Evolutionary conservation across 1,140 invertebrate species (phyloP).

Genomic region (Mactra quadrangularis): DNA sequence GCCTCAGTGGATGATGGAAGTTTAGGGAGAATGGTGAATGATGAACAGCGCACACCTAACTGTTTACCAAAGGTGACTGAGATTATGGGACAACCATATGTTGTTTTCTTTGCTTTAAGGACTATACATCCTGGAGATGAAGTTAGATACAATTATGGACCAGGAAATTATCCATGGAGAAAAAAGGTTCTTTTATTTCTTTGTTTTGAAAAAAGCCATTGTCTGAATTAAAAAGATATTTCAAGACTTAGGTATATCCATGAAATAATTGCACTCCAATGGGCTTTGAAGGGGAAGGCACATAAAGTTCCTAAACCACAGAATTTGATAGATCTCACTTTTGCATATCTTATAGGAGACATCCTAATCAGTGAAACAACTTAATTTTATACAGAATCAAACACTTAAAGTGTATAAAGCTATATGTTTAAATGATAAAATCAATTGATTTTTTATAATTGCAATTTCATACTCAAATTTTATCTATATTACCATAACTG

Average conservation of each 20-base stretch:
- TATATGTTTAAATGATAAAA: too few species aligned
- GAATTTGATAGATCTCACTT: too few species aligned
- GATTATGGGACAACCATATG: too few species aligned
- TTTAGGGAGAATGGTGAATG: conserved; percentile 3
- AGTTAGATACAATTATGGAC: conserved; percentile 9
- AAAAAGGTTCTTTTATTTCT: conserved; percentile 22
- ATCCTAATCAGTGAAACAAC: too few species aligned
- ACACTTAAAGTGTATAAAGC: too few species aligned
- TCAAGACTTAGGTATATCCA: neutral
- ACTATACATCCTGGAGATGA: conserved; percentile 9
- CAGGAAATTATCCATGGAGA: conserved; percentile 8
- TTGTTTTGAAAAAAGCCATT: neutral
- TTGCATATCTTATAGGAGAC: too few species aligned
- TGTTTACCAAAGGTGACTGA: neutral
- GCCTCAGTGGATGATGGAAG: neutral
- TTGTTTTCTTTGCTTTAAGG: conserved; percentile 16
- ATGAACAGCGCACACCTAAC: neutral
- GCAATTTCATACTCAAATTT: too few species aligned
- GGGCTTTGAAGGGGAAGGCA: neutral
- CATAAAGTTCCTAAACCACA: neutral
- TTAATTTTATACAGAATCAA: too few species aligned
- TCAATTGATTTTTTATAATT: too few species aligned
- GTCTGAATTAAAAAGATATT: neutral
- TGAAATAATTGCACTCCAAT: neutral
- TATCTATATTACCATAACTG: too few species aligned